Conservation (phyloP, 2,113 vertebrate genomes). For the Drymodes brunneopygia region DNA sequence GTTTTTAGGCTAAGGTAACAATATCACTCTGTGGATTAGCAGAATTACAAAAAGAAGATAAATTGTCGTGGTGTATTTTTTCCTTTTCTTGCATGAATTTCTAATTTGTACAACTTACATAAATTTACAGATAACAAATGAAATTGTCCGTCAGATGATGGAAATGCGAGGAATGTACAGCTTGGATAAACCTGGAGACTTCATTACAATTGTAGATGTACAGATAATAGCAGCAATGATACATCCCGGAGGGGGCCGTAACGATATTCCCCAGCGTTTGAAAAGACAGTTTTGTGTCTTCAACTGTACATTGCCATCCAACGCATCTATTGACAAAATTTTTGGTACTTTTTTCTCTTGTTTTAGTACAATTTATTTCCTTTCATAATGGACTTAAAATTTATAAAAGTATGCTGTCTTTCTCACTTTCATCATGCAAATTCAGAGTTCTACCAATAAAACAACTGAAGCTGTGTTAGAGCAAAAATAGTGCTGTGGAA, state of each 20-base stretch:
- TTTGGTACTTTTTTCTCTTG: slow-evolving; percentile 67
- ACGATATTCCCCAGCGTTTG: slow-evolving; percentile 79
- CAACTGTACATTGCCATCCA: slow-evolving; percentile 78
- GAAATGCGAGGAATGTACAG: slow-evolving; percentile 82
- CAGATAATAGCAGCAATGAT: slow-evolving; percentile 80
- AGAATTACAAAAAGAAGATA: neutral
- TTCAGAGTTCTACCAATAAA: neutral
- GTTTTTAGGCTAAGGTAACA: neutral
- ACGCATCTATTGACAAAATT: slow-evolving; percentile 78
- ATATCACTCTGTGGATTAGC: neutral
- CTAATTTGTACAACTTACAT: neutral
- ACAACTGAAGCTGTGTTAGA: neutral
- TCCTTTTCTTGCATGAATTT: neutral
- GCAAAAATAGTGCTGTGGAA: neutral
- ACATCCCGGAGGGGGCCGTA: slow-evolving; percentile 78
- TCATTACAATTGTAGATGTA: slow-evolving; percentile 75
- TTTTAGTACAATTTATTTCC: neutral
- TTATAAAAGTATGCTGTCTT: neutral
- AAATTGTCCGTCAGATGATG: slow-evolving; percentile 82
- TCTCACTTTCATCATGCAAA: neutral
- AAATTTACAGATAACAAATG: slow-evolving; percentile 75
- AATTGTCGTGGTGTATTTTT: neutral
- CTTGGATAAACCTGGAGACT: slow-evolving; percentile 80
- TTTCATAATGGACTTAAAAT: neutral
- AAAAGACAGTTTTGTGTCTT: slow-evolving; percentile 78